Conservation (phyloP, 2,888 invertebrate genomes). For the Sarcophaga caerulescens region DNA sequence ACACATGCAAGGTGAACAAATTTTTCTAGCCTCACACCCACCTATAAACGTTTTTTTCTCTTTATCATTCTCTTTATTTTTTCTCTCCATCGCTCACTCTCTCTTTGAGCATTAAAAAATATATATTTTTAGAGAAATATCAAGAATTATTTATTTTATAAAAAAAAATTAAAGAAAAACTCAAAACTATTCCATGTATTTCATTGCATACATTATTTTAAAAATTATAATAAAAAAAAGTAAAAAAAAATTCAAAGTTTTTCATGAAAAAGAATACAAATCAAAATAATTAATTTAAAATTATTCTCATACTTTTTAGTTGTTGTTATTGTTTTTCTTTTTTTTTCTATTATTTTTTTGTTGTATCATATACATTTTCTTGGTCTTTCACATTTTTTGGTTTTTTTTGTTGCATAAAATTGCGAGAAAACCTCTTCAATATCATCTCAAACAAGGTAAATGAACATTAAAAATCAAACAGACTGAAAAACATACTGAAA, state of each 20-base stretch:
- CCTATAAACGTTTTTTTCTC: background rate
- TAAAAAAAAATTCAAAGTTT: background rate
- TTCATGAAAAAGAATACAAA: background rate
- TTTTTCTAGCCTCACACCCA: background rate
- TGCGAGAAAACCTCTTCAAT: background rate
- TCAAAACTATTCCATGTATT: constrained; percentile 3
- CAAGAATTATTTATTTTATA: background rate
- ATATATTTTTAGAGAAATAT: no score
- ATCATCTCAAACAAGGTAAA: constrained; percentile 10
- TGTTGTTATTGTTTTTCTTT: no score
- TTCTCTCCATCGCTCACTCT: background rate
- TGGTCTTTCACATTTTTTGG: no score
- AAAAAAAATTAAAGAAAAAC: background rate
- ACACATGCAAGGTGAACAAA: constrained; percentile 58
- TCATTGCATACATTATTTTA: constrained; percentile 27
- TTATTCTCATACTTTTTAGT: background rate
- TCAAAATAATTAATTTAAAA: background rate
- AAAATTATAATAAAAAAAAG: background rate
- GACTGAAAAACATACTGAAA: background rate
- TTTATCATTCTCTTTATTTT: background rate
- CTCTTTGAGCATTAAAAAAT: no score
- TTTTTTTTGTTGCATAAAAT: background rate
- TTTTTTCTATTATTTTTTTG: no score
- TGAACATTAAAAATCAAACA: constrained; percentile 22
- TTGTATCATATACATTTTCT: no score